Conservation (phyloP, 1,140 invertebrate species). For the Caenorhabditis brenneri region DNA sequence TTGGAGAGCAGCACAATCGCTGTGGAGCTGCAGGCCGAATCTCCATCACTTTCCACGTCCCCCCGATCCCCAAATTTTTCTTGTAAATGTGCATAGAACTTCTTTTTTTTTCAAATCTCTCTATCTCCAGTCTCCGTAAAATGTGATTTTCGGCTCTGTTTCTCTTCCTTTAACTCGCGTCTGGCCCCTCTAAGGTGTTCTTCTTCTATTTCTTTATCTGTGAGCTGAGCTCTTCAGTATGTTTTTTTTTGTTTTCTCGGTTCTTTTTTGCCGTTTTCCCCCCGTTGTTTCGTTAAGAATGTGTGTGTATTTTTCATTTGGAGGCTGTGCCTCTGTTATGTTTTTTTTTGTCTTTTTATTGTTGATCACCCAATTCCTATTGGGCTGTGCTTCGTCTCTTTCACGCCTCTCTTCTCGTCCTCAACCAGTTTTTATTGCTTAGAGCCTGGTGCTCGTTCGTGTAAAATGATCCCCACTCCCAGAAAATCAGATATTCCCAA, state of each 20-base stretch:
- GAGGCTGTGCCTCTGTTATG: background rate
- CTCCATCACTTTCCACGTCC: background rate
- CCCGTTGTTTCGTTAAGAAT: background rate
- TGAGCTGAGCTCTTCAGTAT: background rate
- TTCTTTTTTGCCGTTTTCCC: background rate
- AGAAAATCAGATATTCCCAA: too few species aligned
- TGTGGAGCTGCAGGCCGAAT: background rate
- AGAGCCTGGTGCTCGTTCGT: conserved; percentile 32
- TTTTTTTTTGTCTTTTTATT: background rate
- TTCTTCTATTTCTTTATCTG: background rate
- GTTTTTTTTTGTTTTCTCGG: background rate
- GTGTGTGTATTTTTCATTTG: background rate
- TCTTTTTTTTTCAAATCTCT: background rate
- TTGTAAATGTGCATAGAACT: conserved; percentile 31
- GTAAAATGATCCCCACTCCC: conserved; percentile 22
- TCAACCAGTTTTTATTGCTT: background rate
- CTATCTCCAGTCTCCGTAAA: background rate
- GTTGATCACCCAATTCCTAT: background rate
- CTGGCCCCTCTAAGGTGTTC: background rate
- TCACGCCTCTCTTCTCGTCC: background rate
- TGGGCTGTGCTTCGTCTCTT: background rate
- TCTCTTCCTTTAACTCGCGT: background rate
- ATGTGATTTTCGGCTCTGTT: background rate
- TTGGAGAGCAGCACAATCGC: background rate
- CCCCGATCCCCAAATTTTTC: background rate